These are phyloP conservation scores for Tetrao urogallus DNA, from an alignment of 2,113 vertebrate species.

Conservation along the genomic window DNA sequence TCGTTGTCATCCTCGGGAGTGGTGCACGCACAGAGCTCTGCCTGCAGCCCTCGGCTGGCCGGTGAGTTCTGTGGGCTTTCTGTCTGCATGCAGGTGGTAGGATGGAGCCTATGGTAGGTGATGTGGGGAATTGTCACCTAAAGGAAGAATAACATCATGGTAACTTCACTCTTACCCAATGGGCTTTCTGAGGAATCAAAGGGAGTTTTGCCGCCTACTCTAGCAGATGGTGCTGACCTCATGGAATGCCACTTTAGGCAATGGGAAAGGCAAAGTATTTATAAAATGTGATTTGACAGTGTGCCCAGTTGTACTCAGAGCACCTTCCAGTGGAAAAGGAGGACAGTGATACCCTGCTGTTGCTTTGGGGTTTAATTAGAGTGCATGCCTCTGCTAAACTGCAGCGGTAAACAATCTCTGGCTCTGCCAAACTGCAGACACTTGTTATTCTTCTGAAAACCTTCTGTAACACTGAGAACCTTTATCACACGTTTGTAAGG, in stretches of 20 bases:
- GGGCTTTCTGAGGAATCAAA: not conserved
- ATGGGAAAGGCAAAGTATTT: not conserved
- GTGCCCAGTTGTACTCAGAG: not conserved
- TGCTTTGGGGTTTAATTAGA: not conserved
- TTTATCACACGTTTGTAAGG: fast-evolving
- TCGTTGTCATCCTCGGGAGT: not conserved
- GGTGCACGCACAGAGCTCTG: not conserved
- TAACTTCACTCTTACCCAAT: not conserved
- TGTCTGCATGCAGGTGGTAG: not conserved
- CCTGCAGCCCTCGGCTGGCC: not conserved
- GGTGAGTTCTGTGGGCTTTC: not conserved
- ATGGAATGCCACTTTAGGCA: not conserved
- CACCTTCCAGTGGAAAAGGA: not conserved
- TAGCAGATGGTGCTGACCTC: not conserved
- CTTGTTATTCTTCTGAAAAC: not conserved
- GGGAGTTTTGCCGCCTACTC: not conserved
- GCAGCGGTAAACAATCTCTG: not conserved
- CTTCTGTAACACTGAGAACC: not conserved
- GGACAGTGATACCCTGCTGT: not conserved
- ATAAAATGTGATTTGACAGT: not conserved
- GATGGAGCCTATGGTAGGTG: not conserved
- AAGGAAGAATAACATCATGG: not conserved
- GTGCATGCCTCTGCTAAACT: not conserved
- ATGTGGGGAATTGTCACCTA: not conserved
- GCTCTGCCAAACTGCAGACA: not conserved